A percentile compares a stretch with the other conserved stretches of the same genome.
Evolutionary conservation across 2,888 invertebrate species (phyloP).

Genomic region (Pelosia muscerda): DNA sequence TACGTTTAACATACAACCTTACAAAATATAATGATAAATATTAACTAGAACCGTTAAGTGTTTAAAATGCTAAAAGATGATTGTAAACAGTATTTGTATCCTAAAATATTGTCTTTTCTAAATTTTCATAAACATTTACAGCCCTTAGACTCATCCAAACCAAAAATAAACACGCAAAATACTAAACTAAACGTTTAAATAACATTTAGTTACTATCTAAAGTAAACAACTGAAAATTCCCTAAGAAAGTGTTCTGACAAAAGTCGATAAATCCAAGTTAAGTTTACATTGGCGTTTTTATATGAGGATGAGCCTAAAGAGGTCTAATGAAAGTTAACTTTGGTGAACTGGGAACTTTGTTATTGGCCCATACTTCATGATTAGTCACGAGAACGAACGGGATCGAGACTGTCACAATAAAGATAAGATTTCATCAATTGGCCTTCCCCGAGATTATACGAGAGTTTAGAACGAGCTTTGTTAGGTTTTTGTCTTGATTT

Average conservation of each 20-base stretch:
- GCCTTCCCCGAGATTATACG: conserved; percentile 47
- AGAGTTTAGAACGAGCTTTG: conserved; percentile 37
- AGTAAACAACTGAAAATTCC: conserved; percentile 31
- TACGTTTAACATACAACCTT: no score
- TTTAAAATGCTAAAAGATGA: no score
- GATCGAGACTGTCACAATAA: conserved; percentile 65
- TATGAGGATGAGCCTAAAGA: conserved; percentile 52
- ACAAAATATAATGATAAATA: no score
- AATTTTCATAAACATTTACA: background rate
- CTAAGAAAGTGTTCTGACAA: conserved; percentile 35
- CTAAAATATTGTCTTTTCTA: no score
- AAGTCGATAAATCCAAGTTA: conserved; percentile 60
- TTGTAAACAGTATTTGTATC: no score
- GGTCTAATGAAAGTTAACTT: conserved; percentile 63
- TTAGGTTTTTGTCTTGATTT: conserved; percentile 22
- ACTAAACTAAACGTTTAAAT: conserved; percentile 22
- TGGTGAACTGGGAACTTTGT: conserved; percentile 57
- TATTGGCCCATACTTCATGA: conserved; percentile 66
- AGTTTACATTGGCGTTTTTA: conserved; percentile 66
- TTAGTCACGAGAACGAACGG: conserved; percentile 55
- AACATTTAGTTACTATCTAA: conserved; percentile 32
- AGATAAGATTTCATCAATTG: conserved; percentile 69
- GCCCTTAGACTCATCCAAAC: conserved; percentile 1
- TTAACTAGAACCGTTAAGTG: no score
- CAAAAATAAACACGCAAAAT: conserved; percentile 12